These are phyloP conservation scores for Simalia tracyae DNA, from an alignment of 2,797 vertebrate genomes.

Conservation along the genomic window DNA sequence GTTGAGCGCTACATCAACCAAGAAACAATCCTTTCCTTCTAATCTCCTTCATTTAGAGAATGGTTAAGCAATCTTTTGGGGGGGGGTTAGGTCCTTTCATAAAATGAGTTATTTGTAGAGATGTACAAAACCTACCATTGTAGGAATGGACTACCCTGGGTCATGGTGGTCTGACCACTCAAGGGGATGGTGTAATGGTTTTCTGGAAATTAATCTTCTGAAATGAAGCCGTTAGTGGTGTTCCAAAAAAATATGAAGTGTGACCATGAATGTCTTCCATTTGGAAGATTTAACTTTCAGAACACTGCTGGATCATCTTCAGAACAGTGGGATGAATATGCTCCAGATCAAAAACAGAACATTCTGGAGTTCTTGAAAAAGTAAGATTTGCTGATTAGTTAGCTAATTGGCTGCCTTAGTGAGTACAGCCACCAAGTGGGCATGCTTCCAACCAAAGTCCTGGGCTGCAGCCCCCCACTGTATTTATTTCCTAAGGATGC, in stretches of 20 bases:
- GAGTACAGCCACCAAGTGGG: not conserved
- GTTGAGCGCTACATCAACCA: not conserved
- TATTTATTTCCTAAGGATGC: not conserved
- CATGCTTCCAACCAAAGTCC: not conserved
- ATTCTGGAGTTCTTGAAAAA: not conserved
- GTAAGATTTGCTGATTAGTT: not conserved
- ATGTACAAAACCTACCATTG: not conserved
- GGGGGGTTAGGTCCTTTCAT: not conserved
- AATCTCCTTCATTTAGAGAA: not conserved
- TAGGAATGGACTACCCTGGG: not conserved
- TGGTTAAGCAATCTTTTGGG: no score
- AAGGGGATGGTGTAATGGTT: not conserved
- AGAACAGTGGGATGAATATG: not conserved
- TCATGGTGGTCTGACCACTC: not conserved
- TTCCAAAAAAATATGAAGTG: not conserved
- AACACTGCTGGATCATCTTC: not conserved
- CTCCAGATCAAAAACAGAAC: not conserved
- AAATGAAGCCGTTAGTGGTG: not conserved
- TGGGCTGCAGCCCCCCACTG: not conserved
- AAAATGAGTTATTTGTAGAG: not conserved
- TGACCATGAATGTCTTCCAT: not conserved
- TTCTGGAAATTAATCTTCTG: not conserved
- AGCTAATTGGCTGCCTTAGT: not conserved
- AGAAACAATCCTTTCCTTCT: not conserved
- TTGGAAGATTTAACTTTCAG: not conserved